phyloP scores from a whole-genome alignment of 2,797 vertebrate species.

The Myiotriccus ornatus region DNA sequence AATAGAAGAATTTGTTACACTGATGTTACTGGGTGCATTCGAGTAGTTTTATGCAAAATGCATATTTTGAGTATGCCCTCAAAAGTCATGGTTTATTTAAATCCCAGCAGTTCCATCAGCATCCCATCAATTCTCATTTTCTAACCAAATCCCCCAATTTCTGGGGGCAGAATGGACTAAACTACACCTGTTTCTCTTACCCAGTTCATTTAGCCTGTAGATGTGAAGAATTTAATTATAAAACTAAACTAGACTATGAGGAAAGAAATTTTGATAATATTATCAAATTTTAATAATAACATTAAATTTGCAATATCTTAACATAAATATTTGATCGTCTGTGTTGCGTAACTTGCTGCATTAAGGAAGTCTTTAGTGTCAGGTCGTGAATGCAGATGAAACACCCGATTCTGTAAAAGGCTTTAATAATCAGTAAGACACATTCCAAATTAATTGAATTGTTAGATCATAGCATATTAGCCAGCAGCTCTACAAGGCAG shows the following conservation, averaged over 20 bases:
- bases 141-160: background rate
- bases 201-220: background rate
- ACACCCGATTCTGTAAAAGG: background rate
- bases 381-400: conserved; percentile 14
- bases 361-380: background rate
- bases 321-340: conserved; percentile 1
- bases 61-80: background rate
- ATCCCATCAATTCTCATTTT: background rate
- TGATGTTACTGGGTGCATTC: background rate
- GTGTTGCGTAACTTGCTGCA: background rate
- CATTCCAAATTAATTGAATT: conserved; percentile 38
- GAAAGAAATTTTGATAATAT: background rate
- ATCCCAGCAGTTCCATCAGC: background rate
- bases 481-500: background rate
- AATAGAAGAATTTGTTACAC: rapidly evolving
- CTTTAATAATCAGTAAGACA: conserved; percentile 18
- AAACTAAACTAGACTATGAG: background rate
- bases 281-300: conserved; percentile 1
- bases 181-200: background rate
- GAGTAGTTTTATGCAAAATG: background rate
- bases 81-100: background rate
- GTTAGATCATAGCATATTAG: background rate
- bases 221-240: background rate
- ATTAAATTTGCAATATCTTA: background rate
- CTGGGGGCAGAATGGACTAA: background rate